Evolutionary conservation across 2,113 vertebrate species (phyloP), one percentile per base, ranked within the genome.

Genomic region (Hippocampus zosterae): DNA sequence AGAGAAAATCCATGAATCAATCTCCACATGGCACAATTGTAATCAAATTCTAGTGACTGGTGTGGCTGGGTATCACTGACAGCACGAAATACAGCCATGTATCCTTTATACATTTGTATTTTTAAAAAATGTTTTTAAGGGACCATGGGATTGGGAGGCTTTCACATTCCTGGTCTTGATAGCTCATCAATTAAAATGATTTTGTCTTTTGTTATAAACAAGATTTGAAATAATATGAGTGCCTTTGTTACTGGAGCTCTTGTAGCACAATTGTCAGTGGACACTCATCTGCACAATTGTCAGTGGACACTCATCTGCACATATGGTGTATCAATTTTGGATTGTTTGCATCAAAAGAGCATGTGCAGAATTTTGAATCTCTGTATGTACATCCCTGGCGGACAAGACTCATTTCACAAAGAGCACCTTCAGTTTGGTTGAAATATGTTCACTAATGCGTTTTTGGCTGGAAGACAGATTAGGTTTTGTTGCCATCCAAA

Each of bases 341-440:
- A 52, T 52, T 18, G 18, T 6, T 52, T 21, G 48, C 19, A 52
- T 18, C 9, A 21, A 21, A 2, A 21, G 46, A 48, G 50, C 2
- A 1, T 2, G 19, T 21, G 46, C 46, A 48, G 16, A 48, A 10
- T 55, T 55, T 19, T 62, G 57, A 67, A 66, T 62, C 42, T 70
- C 61, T 18, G 37, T 44, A 79, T 42, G 37, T 50, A 79, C 48
- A 65, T 3, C 41, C 37, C 60, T 19, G 41, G 48, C 59, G 50
- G 42, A 44, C 42, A 44, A 60, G 68, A 69, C 70, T 75, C n/a
- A 81, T 76, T 85, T 80, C 70, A 65, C 77, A 68, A 60, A 37
- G 67, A 61, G 72, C n/a, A 27, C 25, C 29, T 73, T 65, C 70
- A 42, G 61, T 72, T 63, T 63, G 42, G 29, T 19, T 42, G 68